Conservation (phyloP, 2,888 invertebrate species). For the Eurytoma adleriae region DNA sequence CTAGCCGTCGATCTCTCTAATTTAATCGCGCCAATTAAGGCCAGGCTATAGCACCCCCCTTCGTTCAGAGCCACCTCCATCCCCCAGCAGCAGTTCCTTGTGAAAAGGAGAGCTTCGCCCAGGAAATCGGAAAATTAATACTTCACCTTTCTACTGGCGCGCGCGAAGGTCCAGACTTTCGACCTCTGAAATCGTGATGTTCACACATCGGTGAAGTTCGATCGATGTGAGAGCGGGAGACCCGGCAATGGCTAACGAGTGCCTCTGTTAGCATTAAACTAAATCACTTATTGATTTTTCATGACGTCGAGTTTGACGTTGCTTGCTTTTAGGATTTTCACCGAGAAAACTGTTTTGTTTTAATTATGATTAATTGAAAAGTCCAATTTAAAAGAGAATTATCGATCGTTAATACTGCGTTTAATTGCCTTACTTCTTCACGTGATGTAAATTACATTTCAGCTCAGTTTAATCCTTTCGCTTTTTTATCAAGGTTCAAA, state of each 20-base stretch:
- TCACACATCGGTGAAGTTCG: constrained; percentile 19
- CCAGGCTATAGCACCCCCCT: neutral
- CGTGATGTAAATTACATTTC: no score
- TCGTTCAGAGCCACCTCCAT: neutral
- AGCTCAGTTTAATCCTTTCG: no score
- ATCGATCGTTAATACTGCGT: no score
- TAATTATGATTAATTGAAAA: no score
- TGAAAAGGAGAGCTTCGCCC: constrained; percentile 18
- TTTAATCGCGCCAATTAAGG: constrained; percentile 47
- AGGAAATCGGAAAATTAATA: constrained; percentile 40
- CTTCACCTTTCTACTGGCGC: constrained; percentile 5
- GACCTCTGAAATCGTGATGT: constrained; percentile 12
- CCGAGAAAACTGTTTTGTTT: no score
- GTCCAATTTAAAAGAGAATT: no score
- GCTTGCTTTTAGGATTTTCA: no score
- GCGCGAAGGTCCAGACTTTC: neutral
- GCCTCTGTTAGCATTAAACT: constrained; percentile 1
- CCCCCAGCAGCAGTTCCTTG: neutral
- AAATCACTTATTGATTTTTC: constrained; percentile 1
- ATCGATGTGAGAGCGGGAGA: neutral
- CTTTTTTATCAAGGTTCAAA: no score
- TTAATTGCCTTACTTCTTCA: no score
- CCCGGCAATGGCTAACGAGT: neutral
- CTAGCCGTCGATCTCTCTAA: constrained; percentile 37
- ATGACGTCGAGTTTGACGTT: neutral